Percentiles rank a stretch among this genome's conserved stretches.
Evolutionary conservation across 2,113 vertebrate species (phyloP).

Genomic region (Trachemys scripta): DNA sequence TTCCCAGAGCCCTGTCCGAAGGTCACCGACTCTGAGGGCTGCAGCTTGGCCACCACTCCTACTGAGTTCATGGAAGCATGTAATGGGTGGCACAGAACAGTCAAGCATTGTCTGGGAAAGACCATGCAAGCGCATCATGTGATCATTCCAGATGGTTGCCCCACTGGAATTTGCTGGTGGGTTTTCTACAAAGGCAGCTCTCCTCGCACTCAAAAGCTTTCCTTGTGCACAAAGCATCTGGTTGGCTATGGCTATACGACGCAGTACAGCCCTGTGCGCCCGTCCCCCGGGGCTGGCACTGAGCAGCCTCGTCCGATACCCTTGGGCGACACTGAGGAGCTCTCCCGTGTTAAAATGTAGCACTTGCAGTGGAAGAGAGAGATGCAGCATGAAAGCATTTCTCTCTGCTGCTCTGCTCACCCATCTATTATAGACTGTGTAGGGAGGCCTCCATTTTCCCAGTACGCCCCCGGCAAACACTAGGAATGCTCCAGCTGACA

Average conservation of each 20-base stretch:
- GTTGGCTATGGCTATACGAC: not conserved
- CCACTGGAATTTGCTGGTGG: conserved; percentile 19
- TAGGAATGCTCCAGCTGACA: rapidly evolving
- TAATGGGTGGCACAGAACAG: not conserved
- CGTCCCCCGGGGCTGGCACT: not conserved
- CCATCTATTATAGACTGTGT: rapidly evolving
- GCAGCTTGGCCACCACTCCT: not conserved
- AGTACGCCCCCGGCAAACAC: not conserved
- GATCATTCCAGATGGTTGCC: conserved; percentile 42
- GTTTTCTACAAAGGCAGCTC: not conserved
- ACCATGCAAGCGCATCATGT: not conserved
- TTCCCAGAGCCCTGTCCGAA: not conserved
- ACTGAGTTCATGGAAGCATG: not conserved
- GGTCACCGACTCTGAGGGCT: not conserved
- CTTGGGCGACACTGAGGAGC: not conserved
- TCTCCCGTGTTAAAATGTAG: not conserved
- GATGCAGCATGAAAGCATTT: rapidly evolving
- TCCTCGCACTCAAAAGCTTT: not conserved
- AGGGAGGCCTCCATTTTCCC: not conserved
- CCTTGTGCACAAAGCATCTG: not conserved
- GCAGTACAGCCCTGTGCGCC: not conserved
- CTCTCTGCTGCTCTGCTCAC: not conserved
- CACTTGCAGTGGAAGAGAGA: rapidly evolving
- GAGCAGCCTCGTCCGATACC: not conserved
- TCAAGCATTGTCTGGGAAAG: conserved; percentile 28